These are phyloP conservation scores for Heterocephalus glaber DNA, from an alignment of 2,113 vertebrate genomes.

Conservation along the genomic window DNA sequence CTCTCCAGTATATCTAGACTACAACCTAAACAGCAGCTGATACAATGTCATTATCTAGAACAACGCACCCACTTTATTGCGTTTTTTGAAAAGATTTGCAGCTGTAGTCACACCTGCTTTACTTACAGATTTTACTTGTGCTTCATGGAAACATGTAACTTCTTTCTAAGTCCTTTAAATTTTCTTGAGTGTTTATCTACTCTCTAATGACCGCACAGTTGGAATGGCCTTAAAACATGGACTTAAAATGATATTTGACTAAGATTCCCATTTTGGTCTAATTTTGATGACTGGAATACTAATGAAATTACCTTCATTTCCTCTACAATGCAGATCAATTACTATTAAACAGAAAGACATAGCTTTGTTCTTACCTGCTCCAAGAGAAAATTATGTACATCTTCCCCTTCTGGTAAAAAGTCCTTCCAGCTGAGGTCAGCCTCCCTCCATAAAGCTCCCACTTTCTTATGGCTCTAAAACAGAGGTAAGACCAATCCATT, in stretches of 20 bases:
- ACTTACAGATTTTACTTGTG: neutral
- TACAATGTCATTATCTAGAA: neutral
- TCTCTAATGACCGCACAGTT: neutral
- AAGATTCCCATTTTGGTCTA: slow-evolving; percentile 37
- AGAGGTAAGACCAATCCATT: slow-evolving; percentile 68
- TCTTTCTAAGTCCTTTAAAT: slow-evolving; percentile 22
- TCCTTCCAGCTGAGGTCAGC: slow-evolving; percentile 93
- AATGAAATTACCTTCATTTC: neutral
- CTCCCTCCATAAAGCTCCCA: slow-evolving; percentile 95
- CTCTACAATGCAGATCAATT: neutral
- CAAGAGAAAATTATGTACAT: slow-evolving; percentile 93
- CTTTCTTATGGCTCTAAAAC: slow-evolving; percentile 97
- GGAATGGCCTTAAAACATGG: neutral
- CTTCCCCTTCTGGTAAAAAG: slow-evolving; percentile 93
- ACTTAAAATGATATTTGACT: slow-evolving; percentile 13
- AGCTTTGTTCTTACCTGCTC: slow-evolving; percentile 86
- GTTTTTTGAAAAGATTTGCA: neutral
- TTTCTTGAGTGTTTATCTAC: slow-evolving; percentile 13
- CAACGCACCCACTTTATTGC: neutral
- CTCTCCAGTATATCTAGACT: neutral
- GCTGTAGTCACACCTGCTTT: neutral
- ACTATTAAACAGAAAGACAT: neutral
- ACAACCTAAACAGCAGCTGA: neutral
- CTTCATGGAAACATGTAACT: neutral
- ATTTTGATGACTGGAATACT: neutral